phyloP scores from a whole-genome alignment of 2,797 vertebrate genomes.

The Pampus argenteus region DNA sequence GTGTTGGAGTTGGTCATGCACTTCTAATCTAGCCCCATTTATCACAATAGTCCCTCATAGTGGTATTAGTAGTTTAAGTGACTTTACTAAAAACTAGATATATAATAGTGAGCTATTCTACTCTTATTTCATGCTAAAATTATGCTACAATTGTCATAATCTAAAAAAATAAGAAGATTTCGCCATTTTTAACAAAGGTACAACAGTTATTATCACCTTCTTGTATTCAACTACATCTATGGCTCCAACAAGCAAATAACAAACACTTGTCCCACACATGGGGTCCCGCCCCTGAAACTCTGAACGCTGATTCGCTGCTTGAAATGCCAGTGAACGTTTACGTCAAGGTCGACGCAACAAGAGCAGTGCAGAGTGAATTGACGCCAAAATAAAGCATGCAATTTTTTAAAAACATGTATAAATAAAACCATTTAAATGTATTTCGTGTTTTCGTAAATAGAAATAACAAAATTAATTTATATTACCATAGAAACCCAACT shows the following conservation, averaged over 20 bases:
- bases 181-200: rapidly evolving
- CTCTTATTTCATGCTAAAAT: neutral
- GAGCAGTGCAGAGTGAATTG: rapidly evolving
- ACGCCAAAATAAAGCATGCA: conserved; percentile 28
- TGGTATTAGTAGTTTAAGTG: neutral
- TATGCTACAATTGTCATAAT: too few species aligned
- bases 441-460: rapidly evolving
- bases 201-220: neutral
- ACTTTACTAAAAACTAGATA: neutral
- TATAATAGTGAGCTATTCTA: rapidly evolving
- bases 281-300: neutral
- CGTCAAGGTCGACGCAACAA: neutral
- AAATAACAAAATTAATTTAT: rapidly evolving
- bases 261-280: too few species aligned
- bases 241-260: neutral
- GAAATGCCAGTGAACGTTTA: neutral
- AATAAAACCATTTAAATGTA: rapidly evolving
- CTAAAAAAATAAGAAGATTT: neutral
- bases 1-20: conserved; percentile 13
- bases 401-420: neutral
- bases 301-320: conserved; percentile 30
- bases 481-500: rapidly evolving
- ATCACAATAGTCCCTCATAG: neutral
- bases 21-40: conserved; percentile 2
- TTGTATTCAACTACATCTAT: neutral